These are phyloP conservation scores for Drosophila prosaltans DNA, from an alignment of 1,140 invertebrate genomes.

Conservation along the genomic window DNA sequence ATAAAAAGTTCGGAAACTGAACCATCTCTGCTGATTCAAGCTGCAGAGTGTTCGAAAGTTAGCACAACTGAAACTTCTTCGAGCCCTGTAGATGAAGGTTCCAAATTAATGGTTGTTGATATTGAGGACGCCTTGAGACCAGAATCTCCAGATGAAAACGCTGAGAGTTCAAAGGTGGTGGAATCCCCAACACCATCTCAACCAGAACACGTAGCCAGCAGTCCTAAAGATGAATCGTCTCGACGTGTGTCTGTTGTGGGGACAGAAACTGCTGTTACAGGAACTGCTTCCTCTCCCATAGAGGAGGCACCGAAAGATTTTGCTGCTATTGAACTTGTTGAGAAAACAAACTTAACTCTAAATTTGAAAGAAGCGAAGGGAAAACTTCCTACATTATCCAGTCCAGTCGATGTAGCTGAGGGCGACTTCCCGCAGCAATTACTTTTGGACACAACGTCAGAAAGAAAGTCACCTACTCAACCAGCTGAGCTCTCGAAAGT, in stretches of 20 bases:
- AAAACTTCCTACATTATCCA: constrained; percentile 4
- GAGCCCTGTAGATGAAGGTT: constrained; percentile 24
- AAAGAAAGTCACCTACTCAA: not conserved
- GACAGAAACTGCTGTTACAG: not conserved
- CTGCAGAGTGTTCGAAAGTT: too few relatives aligned
- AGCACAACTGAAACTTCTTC: constrained; percentile 27
- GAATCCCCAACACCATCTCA: too few relatives aligned
- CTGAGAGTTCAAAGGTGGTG: not conserved
- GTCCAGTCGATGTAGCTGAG: constrained; percentile 12
- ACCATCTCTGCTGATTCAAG: too few relatives aligned
- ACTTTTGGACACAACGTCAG: not conserved
- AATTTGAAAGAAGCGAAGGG: not conserved
- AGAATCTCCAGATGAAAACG: constrained; percentile 34
- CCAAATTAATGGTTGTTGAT: constrained; percentile 15
- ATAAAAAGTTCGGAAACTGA: too few relatives aligned
- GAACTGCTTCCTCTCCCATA: constrained; percentile 5
- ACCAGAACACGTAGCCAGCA: constrained; percentile 11
- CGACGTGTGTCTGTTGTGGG: too few relatives aligned
- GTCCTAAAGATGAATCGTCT: constrained; percentile 13
- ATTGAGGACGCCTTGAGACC: constrained; percentile 32
- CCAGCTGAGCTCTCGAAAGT: constrained; percentile 27
- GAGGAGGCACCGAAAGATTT: not conserved
- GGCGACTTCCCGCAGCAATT: constrained; percentile 1
- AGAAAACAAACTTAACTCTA: not conserved
- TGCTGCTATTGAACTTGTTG: not conserved